Evolutionary conservation across 1,140 invertebrate species (phyloP).

Genomic region (Doryteuthis pealeii): DNA sequence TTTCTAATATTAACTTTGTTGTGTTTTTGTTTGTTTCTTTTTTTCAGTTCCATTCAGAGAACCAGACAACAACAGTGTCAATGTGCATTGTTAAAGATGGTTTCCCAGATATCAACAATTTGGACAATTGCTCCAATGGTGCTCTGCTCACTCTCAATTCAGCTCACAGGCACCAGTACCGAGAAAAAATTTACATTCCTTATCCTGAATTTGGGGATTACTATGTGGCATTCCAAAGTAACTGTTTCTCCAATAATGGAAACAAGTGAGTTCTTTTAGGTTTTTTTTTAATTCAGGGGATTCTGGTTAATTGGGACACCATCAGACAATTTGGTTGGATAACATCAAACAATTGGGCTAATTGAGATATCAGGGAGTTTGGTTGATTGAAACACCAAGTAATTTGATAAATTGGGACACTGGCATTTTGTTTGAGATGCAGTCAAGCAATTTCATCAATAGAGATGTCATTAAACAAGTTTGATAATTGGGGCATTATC

Average conservation of each 20-base stretch:
- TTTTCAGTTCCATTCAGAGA: not conserved
- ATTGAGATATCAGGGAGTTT: slow-evolving; percentile 21
- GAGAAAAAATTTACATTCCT: slow-evolving; percentile 29
- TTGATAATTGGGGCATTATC: no score
- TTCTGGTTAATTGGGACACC: no score
- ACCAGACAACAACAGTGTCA: not conserved
- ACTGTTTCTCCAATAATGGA: slow-evolving; percentile 28
- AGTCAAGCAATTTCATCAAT: no score
- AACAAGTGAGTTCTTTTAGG: not conserved
- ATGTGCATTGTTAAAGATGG: slow-evolving; percentile 6
- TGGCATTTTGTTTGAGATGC: no score
- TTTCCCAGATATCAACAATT: slow-evolving; percentile 4
- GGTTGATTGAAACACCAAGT: slow-evolving; percentile 58
- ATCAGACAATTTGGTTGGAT: no score
- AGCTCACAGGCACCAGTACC: not conserved
- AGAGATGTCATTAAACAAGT: no score
- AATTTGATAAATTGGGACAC: no score
- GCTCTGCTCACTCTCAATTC: not conserved
- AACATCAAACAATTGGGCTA: no score
- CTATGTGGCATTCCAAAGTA: slow-evolving; percentile 62
- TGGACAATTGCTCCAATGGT: slow-evolving; percentile 3
- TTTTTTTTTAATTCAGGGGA: no score
- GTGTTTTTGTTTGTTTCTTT: not conserved
- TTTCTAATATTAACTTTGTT: no score
- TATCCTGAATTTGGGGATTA: slow-evolving; percentile 61